Percentiles rank a stretch among this genome's conserved stretches.
Evolutionary conservation across 1,140 invertebrate species (phyloP).

Genomic region (Hylaeus volcanicus): DNA sequence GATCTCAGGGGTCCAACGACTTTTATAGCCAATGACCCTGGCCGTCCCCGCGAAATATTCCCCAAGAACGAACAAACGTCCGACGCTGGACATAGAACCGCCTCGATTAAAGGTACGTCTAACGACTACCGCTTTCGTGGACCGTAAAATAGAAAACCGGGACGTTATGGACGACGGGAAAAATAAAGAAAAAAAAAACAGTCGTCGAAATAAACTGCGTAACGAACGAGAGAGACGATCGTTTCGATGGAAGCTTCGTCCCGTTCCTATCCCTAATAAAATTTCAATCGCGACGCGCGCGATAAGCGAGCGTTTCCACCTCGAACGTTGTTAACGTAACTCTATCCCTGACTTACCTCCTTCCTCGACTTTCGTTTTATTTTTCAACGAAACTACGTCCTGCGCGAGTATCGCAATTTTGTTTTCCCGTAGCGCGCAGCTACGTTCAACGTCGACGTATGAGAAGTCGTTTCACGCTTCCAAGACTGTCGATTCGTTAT

Average conservation of each 20-base stretch:
- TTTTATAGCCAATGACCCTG: slow-evolving; percentile 51
- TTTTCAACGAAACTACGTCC: not conserved
- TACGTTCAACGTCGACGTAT: too few species aligned
- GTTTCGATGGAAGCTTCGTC: slow-evolving; percentile 8
- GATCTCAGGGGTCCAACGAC: slow-evolving; percentile 36
- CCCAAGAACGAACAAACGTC: not conserved
- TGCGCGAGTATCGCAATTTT: too few species aligned
- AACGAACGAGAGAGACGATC: slow-evolving; percentile 9
- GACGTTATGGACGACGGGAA: not conserved
- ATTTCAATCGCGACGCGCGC: slow-evolving; percentile 18
- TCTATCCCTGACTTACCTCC: not conserved
- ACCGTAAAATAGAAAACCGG: slow-evolving; percentile 35
- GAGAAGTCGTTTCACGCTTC: too few species aligned
- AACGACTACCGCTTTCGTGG: slow-evolving; percentile 26
- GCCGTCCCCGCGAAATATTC: slow-evolving; percentile 39
- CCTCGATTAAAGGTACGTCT: slow-evolving; percentile 35
- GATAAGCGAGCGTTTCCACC: not conserved
- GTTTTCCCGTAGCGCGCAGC: too few species aligned
- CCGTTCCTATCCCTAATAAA: slow-evolving; percentile 18
- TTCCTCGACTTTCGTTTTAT: not conserved
- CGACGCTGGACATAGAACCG: not conserved
- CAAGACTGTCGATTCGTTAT: too few species aligned
- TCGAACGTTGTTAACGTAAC: not conserved
- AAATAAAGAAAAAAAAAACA: not conserved
- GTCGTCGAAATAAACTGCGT: slow-evolving; percentile 20